A percentile compares a stretch with the other conserved stretches of the same genome.
phyloP scores from a whole-genome alignment of 2,797 vertebrate species.

The Gymnodraco acuticeps region DNA sequence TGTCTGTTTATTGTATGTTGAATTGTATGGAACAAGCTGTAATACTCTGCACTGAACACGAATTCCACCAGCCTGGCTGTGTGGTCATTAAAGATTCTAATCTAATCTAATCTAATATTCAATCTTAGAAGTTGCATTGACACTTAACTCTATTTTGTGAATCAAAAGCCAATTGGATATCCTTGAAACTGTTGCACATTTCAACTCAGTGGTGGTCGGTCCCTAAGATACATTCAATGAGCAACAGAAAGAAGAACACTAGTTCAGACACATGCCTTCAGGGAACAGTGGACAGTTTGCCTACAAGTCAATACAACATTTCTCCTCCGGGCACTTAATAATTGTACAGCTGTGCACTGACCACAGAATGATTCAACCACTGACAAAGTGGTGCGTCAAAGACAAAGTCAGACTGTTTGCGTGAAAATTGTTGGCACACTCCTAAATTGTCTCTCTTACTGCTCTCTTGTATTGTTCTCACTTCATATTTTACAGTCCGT shows the following conservation, averaged over 20 bases:
- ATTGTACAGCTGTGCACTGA: not conserved
- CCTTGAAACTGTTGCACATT: not conserved
- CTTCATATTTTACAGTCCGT: constrained; percentile 23
- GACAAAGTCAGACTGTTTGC: not conserved
- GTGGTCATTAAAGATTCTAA: no score
- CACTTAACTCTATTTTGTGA: not conserved
- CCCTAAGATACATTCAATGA: not conserved
- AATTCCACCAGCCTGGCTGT: no score
- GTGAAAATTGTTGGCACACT: not conserved
- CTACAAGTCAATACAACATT: not conserved
- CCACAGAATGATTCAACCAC: not conserved
- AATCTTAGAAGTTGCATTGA: not conserved
- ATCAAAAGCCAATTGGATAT: not conserved
- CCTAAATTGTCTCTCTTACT: no score
- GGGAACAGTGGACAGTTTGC: not conserved
- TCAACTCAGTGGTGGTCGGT: not conserved
- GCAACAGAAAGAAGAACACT: not conserved
- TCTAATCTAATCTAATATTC: no score
- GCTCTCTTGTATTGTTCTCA: constrained; percentile 24
- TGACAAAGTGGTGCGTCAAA: not conserved
- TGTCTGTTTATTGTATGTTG: no score
- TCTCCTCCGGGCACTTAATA: not conserved
- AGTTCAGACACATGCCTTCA: not conserved
- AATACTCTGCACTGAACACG: no score
- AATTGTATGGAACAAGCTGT: no score